Evolutionary conservation across 2,113 vertebrate genomes (phyloP).

Genomic region (Terrapene triunguis): DNA sequence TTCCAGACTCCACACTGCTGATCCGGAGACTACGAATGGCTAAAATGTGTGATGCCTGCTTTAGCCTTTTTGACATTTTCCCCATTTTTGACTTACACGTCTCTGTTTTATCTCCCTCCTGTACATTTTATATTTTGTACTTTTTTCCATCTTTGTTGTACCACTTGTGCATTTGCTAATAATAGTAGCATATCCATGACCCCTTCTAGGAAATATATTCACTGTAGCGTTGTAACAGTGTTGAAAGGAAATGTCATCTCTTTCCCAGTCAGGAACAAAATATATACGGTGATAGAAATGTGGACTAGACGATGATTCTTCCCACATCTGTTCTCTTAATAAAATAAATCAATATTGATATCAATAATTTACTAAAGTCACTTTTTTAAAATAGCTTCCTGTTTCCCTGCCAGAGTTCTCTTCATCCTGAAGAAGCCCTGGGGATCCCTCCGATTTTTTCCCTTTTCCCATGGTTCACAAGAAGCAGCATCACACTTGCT

Average conservation of each 20-base stretch:
- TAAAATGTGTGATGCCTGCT: not conserved
- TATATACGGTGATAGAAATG: not conserved
- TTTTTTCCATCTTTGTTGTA: not conserved
- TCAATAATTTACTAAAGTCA: not conserved
- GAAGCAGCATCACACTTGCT: not conserved
- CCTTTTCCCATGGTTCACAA: not conserved
- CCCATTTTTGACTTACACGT: not conserved
- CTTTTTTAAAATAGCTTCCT: rapidly evolving
- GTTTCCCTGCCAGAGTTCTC: not conserved
- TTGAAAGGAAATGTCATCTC: not conserved
- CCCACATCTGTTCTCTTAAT: not conserved
- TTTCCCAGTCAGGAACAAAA: not conserved
- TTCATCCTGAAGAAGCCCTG: not conserved
- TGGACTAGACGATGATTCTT: not conserved
- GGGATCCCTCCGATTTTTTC: not conserved
- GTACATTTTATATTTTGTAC: not conserved
- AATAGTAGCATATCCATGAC: not conserved
- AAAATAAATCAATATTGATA: not conserved
- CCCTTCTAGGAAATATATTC: not conserved
- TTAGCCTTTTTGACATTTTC: not conserved
- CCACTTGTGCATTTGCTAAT: not conserved
- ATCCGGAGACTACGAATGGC: not conserved
- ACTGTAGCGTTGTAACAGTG: not conserved
- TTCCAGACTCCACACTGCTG: not conserved
- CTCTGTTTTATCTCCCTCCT: not conserved